Evolutionary conservation across 2,888 invertebrate genomes (phyloP).

Genomic region (Lathronympha strigana): DNA sequence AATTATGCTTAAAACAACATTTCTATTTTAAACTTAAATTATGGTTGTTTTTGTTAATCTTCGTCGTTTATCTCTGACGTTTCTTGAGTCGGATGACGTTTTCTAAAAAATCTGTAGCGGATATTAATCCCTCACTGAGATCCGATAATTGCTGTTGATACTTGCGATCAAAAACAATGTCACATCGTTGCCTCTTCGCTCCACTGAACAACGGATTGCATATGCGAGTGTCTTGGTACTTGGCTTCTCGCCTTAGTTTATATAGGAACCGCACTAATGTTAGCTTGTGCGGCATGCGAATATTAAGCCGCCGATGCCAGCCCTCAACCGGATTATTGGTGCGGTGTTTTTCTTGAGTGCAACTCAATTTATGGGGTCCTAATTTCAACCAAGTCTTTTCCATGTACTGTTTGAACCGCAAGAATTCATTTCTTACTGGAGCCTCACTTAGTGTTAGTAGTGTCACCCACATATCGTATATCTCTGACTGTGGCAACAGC

Average conservation of each 20-base stretch:
- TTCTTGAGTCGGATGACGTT: too few relatives aligned
- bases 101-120: too few relatives aligned
- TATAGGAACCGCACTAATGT: too few relatives aligned
- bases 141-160: conserved; percentile 4
- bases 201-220: conserved; percentile 8
- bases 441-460: conserved; percentile 1
- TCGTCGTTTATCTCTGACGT: too few relatives aligned
- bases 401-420: neutral
- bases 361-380: neutral
- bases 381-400: conserved; percentile 1
- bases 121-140: too few relatives aligned
- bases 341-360: conserved; percentile 14
- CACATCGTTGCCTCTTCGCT: conserved; percentile 4
- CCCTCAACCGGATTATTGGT: too few relatives aligned
- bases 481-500: conserved; percentile 20
- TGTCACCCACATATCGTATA: conserved; percentile 5
- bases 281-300: too few relatives aligned
- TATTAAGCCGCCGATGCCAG: too few relatives aligned
- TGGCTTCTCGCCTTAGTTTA: too few relatives aligned
- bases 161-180: conserved; percentile 10
- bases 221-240: conserved; percentile 7
- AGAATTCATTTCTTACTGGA: neutral
- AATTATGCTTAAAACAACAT: too few relatives aligned
- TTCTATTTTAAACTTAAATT: too few relatives aligned
- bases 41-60: too few relatives aligned